Evolutionary conservation across 2,797 vertebrate genomes (phyloP).

Genomic region (Pangasius djambal): DNA sequence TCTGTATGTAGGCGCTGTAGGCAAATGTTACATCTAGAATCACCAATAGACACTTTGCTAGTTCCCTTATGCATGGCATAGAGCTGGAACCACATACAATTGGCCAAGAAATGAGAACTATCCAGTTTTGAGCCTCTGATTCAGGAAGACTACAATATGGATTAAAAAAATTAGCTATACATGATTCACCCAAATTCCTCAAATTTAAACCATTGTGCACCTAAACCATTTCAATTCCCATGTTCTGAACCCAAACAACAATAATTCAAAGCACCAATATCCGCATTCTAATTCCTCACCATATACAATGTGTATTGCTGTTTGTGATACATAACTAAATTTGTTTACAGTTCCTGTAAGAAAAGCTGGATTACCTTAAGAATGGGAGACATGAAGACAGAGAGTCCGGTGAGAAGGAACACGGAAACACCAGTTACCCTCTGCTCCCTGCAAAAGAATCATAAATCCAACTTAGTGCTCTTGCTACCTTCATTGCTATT

Average conservation of each 20-base stretch:
- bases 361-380: conserved; percentile 83
- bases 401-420: conserved; percentile 93
- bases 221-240: neutral
- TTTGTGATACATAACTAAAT: neutral
- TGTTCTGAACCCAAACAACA: neutral
- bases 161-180: neutral
- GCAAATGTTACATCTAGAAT: neutral
- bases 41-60: neutral
- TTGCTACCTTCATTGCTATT: neutral
- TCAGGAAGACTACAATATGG: neutral
- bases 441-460: conserved; percentile 85
- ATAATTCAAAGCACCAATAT: neutral
- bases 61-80: neutral
- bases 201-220: neutral
- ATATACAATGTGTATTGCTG: neutral
- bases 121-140: neutral
- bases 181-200: neutral
- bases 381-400: conserved; percentile 98
- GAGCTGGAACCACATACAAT: neutral
- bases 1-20: neutral
- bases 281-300: neutral
- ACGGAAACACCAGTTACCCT: conserved; percentile 89
- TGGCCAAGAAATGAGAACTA: neutral
- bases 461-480: neutral
- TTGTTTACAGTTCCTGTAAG: neutral